Conservation (phyloP, 2,797 vertebrate species). For the Platyrinchus mystaceus region DNA sequence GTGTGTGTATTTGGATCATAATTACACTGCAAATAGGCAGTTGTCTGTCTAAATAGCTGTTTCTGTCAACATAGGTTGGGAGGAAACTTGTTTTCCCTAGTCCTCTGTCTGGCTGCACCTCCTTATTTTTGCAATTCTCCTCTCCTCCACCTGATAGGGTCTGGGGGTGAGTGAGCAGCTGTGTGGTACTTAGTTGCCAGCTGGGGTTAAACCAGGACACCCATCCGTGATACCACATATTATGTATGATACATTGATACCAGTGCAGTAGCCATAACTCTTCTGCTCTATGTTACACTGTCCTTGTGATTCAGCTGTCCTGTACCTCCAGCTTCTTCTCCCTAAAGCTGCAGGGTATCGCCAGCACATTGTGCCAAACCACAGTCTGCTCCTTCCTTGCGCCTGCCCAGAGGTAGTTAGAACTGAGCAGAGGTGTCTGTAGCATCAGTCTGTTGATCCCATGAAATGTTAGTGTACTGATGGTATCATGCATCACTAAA, state of each 20-base stretch:
- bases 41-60: background rate
- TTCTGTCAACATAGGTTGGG: background rate
- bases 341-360: background rate
- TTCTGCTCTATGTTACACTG: background rate
- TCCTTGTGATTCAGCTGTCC: background rate
- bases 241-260: background rate
- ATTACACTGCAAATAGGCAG: background rate
- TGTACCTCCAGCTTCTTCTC: background rate
- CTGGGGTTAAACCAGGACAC: background rate
- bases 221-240: background rate
- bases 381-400: background rate
- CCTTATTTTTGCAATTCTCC: background rate
- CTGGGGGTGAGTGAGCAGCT: rapidly evolving
- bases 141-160: background rate
- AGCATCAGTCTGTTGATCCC: background rate
- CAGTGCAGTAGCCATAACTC: background rate
- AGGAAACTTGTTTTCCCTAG: background rate
- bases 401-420: background rate
- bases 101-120: background rate
- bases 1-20: background rate
- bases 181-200: background rate
- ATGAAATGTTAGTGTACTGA: background rate
- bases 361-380: background rate
- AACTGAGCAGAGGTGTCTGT: background rate
- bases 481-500: background rate